Evolutionary conservation across 2,797 vertebrate species (phyloP).

Genomic region (Falco naumanni): DNA sequence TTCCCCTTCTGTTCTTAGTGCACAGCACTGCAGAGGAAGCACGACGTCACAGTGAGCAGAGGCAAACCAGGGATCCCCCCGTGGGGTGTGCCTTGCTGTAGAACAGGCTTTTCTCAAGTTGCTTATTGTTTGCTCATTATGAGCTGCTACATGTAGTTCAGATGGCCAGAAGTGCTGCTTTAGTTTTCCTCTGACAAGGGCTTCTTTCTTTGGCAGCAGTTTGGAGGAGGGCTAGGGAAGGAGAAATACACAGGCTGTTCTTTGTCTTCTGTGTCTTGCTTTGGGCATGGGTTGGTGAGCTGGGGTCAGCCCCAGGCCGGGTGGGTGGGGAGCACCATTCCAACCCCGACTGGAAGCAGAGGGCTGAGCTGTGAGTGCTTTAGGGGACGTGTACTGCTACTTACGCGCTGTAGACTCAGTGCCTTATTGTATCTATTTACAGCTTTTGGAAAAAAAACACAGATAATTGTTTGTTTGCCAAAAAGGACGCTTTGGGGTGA

Average conservation of each 20-base stretch:
- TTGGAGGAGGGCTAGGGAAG: neutral
- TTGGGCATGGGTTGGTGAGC: neutral
- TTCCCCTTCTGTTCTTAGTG: neutral
- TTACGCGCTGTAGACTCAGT: neutral
- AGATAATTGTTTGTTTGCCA: conserved; percentile 7
- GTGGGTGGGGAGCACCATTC: conserved; percentile 14
- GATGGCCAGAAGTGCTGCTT: conserved; percentile 9
- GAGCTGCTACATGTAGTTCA: neutral
- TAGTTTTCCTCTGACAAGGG: conserved; percentile 41
- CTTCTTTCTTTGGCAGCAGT: conserved; percentile 40
- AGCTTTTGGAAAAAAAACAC: conserved; percentile 30
- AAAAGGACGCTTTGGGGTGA: conserved; percentile 16
- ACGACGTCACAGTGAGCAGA: neutral
- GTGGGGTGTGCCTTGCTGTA: neutral
- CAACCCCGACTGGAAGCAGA: rapidly evolving
- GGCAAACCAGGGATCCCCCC: neutral
- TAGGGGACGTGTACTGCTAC: neutral
- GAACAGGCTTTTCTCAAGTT: neutral
- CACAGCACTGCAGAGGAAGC: neutral
- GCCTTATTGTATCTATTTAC: conserved; percentile 38
- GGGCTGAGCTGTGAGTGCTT: neutral
- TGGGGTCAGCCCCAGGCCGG: neutral
- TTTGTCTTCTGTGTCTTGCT: conserved; percentile 47
- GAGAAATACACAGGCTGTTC: conserved; percentile 23
- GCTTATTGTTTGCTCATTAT: conserved; percentile 10